Conservation (phyloP, 2,888 invertebrate species). For the Drosophila incognita region DNA sequence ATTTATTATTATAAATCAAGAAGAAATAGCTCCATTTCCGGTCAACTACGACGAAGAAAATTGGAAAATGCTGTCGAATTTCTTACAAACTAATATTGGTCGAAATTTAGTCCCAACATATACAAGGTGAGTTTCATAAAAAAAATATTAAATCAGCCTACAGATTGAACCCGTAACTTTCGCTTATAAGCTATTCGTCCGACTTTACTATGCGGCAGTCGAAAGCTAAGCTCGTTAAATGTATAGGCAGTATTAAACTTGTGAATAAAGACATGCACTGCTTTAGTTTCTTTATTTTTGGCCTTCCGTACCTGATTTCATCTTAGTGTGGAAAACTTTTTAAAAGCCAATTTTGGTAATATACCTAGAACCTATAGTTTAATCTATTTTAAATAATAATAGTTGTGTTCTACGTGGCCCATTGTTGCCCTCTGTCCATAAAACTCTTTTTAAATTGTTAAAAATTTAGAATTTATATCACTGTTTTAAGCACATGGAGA, state of each 20-base stretch:
- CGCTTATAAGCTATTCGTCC: background rate
- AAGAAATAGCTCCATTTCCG: slow-evolving; percentile 93
- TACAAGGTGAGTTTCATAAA: slow-evolving; percentile 84
- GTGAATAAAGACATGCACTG: background rate
- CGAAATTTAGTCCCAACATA: slow-evolving; percentile 88
- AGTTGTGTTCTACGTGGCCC: background rate
- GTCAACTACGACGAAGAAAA: slow-evolving; percentile 92
- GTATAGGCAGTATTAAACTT: background rate
- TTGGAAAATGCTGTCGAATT: slow-evolving; percentile 90
- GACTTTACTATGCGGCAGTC: background rate
- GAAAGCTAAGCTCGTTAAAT: background rate
- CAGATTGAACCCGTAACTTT: background rate
- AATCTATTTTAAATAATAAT: background rate
- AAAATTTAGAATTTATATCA: background rate
- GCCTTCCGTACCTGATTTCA: too few relatives aligned
- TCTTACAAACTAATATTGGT: slow-evolving; percentile 86
- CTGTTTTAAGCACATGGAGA: background rate
- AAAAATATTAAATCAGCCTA: background rate
- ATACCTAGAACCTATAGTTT: background rate
- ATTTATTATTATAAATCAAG: slow-evolving; percentile 92
- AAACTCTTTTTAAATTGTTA: background rate
- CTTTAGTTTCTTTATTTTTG: background rate
- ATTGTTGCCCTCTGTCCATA: background rate
- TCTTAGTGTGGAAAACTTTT: background rate
- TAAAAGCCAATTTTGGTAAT: background rate